Percentiles rank a stretch among this genome's conserved stretches.
These are phyloP conservation scores for Pseudomugil tenellus DNA, from an alignment of 2,797 vertebrate genomes.

Conservation along the genomic window DNA sequence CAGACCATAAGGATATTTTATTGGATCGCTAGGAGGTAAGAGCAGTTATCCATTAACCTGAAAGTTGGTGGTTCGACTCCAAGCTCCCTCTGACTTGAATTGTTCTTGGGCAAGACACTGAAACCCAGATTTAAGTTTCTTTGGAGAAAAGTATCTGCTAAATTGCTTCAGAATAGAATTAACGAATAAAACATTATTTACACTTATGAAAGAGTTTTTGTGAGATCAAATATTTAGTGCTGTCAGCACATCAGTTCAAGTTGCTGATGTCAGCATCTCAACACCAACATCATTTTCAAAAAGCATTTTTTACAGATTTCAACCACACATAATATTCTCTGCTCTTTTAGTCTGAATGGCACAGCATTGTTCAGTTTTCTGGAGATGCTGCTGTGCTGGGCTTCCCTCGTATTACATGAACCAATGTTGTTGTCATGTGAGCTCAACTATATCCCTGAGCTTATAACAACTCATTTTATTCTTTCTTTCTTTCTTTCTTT, in stretches of 20 bases:
- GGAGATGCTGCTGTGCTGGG: background rate
- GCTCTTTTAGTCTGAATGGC: background rate
- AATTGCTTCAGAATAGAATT: no score
- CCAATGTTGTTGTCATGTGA: background rate
- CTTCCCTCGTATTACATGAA: background rate
- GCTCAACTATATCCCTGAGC: slow-evolving; percentile 6
- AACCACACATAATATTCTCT: background rate
- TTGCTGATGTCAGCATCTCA: background rate
- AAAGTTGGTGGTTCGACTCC: no score
- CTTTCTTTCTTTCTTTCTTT: no score
- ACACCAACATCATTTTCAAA: background rate
- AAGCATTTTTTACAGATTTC: background rate
- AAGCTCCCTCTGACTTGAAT: no score
- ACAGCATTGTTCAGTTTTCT: background rate
- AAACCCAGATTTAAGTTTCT: no score
- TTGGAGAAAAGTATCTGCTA: no score
- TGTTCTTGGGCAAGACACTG: no score
- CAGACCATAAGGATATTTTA: background rate
- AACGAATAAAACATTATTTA: no score
- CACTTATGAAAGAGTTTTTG: slow-evolving; percentile 16
- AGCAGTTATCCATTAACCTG: no score
- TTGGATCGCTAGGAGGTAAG: no score
- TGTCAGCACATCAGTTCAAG: slow-evolving; percentile 15
- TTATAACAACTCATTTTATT: no score
- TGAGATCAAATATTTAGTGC: background rate